Base-by-base conservation (phyloP, 2,113 vertebrate species). In the Myrmecophaga tridactyla region DNA sequence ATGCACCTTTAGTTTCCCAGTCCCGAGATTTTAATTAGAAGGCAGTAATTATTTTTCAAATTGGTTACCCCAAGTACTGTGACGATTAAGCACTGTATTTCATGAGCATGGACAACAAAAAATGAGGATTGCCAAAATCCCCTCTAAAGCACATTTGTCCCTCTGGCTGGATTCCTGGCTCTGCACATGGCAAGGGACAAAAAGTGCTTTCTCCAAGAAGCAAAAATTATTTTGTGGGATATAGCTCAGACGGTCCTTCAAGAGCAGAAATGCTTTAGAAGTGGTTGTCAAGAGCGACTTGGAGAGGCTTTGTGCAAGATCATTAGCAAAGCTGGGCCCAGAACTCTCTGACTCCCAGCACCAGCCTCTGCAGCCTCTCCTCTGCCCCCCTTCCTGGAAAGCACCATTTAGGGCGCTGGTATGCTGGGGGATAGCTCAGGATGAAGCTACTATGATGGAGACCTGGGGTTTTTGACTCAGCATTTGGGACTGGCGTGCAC, bases 21-120 rank as follows among this genome's bases (percentile, higher is more conserved):
- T 92, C 96, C 97, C 93, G 83, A 97, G 98, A 98, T 98, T 98
- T 98, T 99, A 98, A 99, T 99, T 98, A 98, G 98, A 94, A 98
- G 97, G 88, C 97, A 97, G 95, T 98, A 97, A 98, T 98, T 98
- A 98, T 98, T 98, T 98, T 98, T 97, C 85, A 94, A 97, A 98
- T 94, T 96, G 97, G 97, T 96, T 92, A 96, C 96, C 97, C 96
- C 98, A 96, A 94, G 97, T 97, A 97, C 96, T 82, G 67, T 97
- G 96, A 96, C 73, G 81, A 97, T 98, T 98, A 97, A 97, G 94
- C 12, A 36, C 78, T 84, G 23, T 96, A 83, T 92, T 97, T 97
- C 97, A 96, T 77, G 92, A 92, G 96, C 91, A 62, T 9, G 89
- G 98, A 95, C 77, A 95, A 95, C 96, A 97, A 89, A 97, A 97